Conservation (phyloP, 2,113 vertebrate genomes). For the Sinosuthora webbiana region DNA sequence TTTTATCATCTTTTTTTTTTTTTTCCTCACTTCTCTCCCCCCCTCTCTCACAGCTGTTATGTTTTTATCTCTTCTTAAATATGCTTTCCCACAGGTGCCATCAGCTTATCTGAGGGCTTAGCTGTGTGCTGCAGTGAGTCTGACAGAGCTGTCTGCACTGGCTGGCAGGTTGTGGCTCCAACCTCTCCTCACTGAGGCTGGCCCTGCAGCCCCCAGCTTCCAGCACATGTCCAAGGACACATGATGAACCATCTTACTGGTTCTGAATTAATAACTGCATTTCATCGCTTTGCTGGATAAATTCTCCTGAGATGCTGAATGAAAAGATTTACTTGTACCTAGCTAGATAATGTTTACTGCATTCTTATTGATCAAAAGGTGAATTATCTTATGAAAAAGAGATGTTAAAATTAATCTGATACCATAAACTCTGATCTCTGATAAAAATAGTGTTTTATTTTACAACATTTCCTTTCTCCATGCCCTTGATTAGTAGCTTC, state of each 20-base stretch:
- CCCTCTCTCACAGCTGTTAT: background rate
- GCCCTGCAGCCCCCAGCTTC: fast-evolving
- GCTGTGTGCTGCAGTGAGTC: background rate
- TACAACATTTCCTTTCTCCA: background rate
- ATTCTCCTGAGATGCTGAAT: background rate
- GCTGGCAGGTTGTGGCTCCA: background rate
- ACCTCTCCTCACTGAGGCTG: background rate
- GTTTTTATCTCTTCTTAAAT: background rate
- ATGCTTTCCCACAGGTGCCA: background rate
- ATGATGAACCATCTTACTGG: fast-evolving
- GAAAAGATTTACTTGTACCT: background rate
- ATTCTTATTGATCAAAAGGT: background rate
- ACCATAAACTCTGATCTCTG: background rate
- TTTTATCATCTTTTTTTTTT: background rate
- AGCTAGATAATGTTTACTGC: background rate
- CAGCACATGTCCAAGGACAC: background rate
- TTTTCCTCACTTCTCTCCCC: background rate
- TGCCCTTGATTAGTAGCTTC: background rate
- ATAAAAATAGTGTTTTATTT: background rate
- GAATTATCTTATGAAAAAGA: background rate
- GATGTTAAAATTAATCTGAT: background rate
- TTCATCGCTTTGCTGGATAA: background rate
- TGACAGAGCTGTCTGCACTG: background rate
- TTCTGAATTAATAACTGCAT: background rate
- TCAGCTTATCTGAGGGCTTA: background rate